A percentile compares a stretch with the other conserved stretches of the same genome.
phyloP scores from a whole-genome alignment of 2,888 invertebrate genomes.

The Drosophila fulvimacula region DNA sequence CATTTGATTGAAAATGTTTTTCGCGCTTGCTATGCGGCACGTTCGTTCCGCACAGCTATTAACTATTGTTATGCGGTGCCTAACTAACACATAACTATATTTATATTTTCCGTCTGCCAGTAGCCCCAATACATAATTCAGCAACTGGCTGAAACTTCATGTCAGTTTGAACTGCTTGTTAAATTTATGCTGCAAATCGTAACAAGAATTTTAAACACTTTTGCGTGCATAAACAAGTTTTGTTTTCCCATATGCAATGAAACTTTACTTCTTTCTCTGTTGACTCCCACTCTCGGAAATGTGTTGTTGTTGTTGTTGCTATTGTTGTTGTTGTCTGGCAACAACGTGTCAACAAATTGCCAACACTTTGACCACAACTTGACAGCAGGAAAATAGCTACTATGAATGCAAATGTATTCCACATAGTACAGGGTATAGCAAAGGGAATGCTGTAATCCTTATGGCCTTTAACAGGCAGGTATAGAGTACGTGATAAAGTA shows the following conservation, averaged over 20 bases:
- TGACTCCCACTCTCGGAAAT: neutral
- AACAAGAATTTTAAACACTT: conserved; percentile 12
- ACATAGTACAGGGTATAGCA: neutral
- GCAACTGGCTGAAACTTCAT: neutral
- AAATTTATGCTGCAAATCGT: conserved; percentile 5
- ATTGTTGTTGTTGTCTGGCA: neutral
- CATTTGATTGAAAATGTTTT: conserved; percentile 5
- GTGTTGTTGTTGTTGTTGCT: neutral
- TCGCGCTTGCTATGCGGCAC: conserved; percentile 3
- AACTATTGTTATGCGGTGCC: neutral
- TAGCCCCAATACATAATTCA: conserved; percentile 1
- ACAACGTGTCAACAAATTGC: conserved; percentile 9
- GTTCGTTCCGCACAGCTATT: conserved; percentile 13
- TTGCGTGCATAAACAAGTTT: conserved; percentile 9
- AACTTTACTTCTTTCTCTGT: conserved; percentile 4
- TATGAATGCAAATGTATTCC: neutral
- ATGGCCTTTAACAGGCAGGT: neutral
- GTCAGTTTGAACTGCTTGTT: conserved; percentile 2
- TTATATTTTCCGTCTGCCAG: neutral
- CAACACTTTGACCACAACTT: conserved; percentile 9
- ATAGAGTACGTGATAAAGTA: neutral
- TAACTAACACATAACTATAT: neutral
- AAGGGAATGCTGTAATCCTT: neutral
- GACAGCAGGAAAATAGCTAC: neutral
- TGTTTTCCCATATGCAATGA: conserved; percentile 7